Conservation (phyloP, 2,797 vertebrate genomes). For the Lagodon rhomboides region DNA sequence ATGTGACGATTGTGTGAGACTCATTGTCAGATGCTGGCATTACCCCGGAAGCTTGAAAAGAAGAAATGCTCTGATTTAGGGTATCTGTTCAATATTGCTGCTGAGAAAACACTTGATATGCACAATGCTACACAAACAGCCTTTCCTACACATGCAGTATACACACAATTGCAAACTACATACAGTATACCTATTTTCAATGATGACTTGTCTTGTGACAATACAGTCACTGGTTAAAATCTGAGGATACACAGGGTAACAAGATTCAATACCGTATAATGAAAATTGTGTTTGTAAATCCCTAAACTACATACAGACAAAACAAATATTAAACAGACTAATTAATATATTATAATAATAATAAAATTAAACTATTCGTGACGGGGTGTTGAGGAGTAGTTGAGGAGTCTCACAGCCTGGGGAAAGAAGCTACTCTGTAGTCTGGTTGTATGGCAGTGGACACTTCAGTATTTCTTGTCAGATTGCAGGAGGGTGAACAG, state of each 20-base stretch:
- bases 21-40: constrained; percentile 37
- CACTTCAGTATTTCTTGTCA: no score
- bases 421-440: no score
- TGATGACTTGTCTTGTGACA: neutral
- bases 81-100: constrained; percentile 51
- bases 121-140: constrained; percentile 6
- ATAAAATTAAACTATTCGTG: no score
- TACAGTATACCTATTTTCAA: neutral
- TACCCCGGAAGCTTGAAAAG: constrained; percentile 46
- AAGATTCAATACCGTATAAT: neutral
- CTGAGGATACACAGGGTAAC: neutral
- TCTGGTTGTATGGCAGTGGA: no score
- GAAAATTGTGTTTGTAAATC: no score
- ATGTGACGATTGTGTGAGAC: constrained; percentile 36
- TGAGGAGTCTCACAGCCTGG: no score
- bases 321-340: no score
- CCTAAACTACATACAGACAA: no score
- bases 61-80: constrained; percentile 47
- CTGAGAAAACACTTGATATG: constrained; percentile 17
- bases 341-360: no score
- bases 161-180: neutral
- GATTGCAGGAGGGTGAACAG: no score
- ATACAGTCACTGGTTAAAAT: neutral
- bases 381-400: no score
- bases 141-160: neutral